Conservation (phyloP, 2,888 invertebrate genomes). For the Catocala fraxini region DNA sequence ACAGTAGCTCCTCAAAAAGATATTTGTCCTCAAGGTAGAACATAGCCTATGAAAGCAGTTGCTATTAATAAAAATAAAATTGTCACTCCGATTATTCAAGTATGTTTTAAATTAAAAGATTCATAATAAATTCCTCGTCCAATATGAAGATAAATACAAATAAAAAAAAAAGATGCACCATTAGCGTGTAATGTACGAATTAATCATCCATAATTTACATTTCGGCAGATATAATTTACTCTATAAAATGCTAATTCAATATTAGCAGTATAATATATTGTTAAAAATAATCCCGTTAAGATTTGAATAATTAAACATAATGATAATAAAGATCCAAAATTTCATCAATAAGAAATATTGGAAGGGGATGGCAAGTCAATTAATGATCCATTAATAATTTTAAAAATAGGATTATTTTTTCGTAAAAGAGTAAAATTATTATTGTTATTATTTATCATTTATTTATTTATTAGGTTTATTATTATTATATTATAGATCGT, state of each 20-base stretch:
- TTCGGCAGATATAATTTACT: conserved; percentile 90
- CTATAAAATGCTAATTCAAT: conserved; percentile 89
- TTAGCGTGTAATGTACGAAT: conserved; percentile 90
- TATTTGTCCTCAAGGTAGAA: conserved; percentile 93
- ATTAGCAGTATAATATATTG: conserved; percentile 90
- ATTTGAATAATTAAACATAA: conserved; percentile 90
- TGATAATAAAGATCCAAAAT: conserved; percentile 90
- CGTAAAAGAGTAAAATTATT: conserved; percentile 71
- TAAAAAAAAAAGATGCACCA: conserved; percentile 91
- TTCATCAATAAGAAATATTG: conserved; percentile 90
- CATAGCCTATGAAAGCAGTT: conserved; percentile 93
- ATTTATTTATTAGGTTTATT: too few species aligned
- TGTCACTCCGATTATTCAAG: conserved; percentile 90
- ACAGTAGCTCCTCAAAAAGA: conserved; percentile 94
- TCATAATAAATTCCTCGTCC: conserved; percentile 88
- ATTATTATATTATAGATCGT: conserved; percentile 66
- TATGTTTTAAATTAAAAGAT: conserved; percentile 83
- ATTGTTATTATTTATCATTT: conserved; percentile 76
- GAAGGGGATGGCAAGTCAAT: conserved; percentile 88
- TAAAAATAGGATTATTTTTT: conserved; percentile 80
- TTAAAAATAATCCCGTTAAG: conserved; percentile 90
- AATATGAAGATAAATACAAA: conserved; percentile 90
- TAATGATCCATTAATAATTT: conserved; percentile 88
- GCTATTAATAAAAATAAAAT: conserved; percentile 90
- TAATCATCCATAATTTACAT: conserved; percentile 91